Base-by-base conservation (phyloP, 2,888 invertebrate species). In the Lasioglossum pauxillum region DNA sequence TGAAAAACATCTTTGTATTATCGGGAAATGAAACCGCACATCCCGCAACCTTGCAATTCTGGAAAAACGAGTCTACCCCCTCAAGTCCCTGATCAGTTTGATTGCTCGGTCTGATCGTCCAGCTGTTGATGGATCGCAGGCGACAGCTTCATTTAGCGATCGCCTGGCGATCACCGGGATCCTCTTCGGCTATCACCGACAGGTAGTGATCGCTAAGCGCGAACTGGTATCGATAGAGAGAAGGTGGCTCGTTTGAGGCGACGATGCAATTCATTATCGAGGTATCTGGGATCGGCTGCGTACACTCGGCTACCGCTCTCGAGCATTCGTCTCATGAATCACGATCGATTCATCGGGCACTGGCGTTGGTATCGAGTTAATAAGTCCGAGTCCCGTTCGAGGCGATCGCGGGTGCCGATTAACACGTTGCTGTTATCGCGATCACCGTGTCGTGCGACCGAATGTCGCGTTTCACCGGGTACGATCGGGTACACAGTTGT, bases 251-350 rank as follows among this genome's bases (percentile, higher is more conserved):
- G 76, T 91, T 90, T 85, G 78, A 89, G 84, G 88, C 85, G 89
- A 89, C 88, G 89, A 90, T 88, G 90, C 90, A 84, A 92, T 92
- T 92, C 91, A 91, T 92, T 91, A 91, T 92, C 91, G 87, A 86
- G 82, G 83, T 88, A 91, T 91, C 90, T 89, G 86, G 80, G 87
- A 89, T 88, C 84, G 83, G 81, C 75, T 80, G 80, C 80, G 88
- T 76, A 80, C 80, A n/a, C 53, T 57, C 57, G 80, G 82, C 82
- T 83, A 84, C 75, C 38, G 75, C 80, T 77, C 74, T 64, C 83
- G 72, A 75, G 79, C 78, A 78, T 88, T 87, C 82, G 79, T 83
- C 87, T 82, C 87, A 80, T 92, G 90, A 90, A 89, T 91, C 90
- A 91, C 90, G 91, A 91, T 92, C 89, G 84, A 84, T 84, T 84